Evolutionary conservation across 2,888 invertebrate genomes (phyloP).

Genomic region (Steinernema carpocapsae): DNA sequence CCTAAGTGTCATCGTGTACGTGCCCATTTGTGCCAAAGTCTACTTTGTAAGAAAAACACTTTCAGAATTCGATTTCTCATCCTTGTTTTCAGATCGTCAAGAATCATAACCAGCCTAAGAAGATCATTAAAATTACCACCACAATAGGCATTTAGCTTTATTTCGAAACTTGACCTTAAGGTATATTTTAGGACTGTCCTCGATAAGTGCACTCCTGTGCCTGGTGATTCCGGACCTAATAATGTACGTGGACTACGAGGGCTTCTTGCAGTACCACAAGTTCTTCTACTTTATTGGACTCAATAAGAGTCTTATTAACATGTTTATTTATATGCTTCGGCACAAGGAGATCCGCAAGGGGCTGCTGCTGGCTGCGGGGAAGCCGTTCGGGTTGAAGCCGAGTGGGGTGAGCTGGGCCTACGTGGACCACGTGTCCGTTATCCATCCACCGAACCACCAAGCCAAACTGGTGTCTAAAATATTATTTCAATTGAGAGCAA

Average conservation of each 20-base stretch:
- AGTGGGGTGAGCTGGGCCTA: background rate
- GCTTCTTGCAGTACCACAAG: conserved; percentile 24
- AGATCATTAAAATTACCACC: conserved; percentile 2
- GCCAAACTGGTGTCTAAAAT: no score
- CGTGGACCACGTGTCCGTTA: conserved; percentile 11
- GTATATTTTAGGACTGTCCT: background rate
- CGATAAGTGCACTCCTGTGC: conserved; percentile 1
- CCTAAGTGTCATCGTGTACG: conserved; percentile 15
- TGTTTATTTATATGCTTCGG: conserved; percentile 22
- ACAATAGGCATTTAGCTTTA: background rate
- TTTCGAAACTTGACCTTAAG: background rate
- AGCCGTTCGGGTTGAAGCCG: conserved; percentile 4
- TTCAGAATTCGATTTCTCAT: background rate
- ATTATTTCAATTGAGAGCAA: no score
- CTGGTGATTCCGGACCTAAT: conserved; percentile 5
- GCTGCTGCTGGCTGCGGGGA: background rate
- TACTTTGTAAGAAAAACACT: background rate
- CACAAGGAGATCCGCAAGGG: conserved; percentile 13
- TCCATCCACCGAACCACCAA: background rate
- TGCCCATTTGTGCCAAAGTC: conserved; percentile 4
- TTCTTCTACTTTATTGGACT: conserved; percentile 26
- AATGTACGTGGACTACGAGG: conserved; percentile 14
- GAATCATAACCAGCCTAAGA: conserved; percentile 12
- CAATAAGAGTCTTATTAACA: conserved; percentile 22
- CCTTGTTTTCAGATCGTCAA: conserved; percentile 18